Evolutionary conservation across 2,113 vertebrate genomes (phyloP).

Genomic region (Pseudorhombus dupliciocellatus): DNA sequence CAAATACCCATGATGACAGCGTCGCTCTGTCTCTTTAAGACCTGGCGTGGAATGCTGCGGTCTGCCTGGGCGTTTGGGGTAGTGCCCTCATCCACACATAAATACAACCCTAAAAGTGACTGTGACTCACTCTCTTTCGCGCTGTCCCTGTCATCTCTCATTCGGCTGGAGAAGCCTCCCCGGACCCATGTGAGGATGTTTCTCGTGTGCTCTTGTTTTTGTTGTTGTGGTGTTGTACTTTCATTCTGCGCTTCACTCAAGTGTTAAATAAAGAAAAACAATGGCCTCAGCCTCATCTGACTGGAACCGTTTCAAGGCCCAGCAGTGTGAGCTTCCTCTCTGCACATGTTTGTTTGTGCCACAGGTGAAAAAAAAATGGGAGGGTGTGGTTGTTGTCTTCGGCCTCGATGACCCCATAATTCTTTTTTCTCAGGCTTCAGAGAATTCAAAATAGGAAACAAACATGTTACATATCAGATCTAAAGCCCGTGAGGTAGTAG

Average conservation of each 20-base stretch:
- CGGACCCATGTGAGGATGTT: background rate
- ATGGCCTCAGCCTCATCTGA: constrained; percentile 23
- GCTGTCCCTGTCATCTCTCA: constrained; percentile 38
- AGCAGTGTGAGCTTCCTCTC: constrained; percentile 53
- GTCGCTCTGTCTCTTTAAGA: constrained; percentile 78
- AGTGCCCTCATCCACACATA: constrained; percentile 78
- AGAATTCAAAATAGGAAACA: constrained; percentile 4
- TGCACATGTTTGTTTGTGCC: constrained; percentile 57
- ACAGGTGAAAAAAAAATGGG: constrained; percentile 30
- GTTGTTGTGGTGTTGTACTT: background rate
- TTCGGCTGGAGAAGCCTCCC: constrained; percentile 4
- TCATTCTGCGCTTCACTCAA: background rate
- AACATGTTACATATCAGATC: constrained; percentile 19
- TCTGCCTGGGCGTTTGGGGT: constrained; percentile 77
- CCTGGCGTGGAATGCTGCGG: constrained; percentile 77
- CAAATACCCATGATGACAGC: constrained; percentile 69
- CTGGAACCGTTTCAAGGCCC: constrained; percentile 26
- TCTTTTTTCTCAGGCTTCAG: constrained; percentile 6
- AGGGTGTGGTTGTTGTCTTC: constrained; percentile 17
- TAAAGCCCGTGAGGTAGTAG: background rate
- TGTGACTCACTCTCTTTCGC: constrained; percentile 59
- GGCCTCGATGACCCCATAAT: constrained; percentile 22
- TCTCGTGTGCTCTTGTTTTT: constrained; percentile 20
- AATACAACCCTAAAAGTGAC: constrained; percentile 65
- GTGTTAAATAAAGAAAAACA: constrained; percentile 5